Conservation (phyloP, 2,888 invertebrate genomes). For the Mythimna impura region DNA sequence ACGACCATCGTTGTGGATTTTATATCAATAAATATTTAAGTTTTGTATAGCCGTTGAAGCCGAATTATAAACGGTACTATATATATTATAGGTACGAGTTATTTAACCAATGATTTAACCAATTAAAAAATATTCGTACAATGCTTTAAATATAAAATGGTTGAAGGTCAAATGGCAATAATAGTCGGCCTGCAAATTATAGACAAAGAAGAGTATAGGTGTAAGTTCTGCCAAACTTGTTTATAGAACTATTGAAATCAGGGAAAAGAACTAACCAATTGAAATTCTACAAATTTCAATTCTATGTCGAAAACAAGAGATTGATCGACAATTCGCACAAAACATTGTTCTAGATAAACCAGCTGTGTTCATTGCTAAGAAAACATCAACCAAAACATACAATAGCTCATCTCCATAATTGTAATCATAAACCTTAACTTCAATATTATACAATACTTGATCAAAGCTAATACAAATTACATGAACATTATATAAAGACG, state of each 20-base stretch:
- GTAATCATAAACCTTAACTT: background rate
- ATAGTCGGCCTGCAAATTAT: background rate
- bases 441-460: background rate
- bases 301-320: background rate
- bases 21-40: background rate
- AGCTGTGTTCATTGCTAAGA: background rate
- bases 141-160: background rate
- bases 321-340: background rate
- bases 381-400: background rate
- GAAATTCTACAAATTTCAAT: too few relatives aligned
- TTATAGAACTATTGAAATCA: background rate
- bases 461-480: constrained; percentile 45
- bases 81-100: too few relatives aligned
- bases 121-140: background rate
- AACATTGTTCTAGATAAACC: background rate
- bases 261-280: background rate
- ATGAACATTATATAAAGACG: constrained; percentile 28
- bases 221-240: background rate
- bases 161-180: background rate
- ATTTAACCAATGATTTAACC: background rate
- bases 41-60: background rate
- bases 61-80: background rate
- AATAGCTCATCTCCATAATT: background rate
- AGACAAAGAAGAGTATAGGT: background rate
- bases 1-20: background rate